Conservation (phyloP, 2,888 invertebrate species). For the Cerceris rybyensis region DNA sequence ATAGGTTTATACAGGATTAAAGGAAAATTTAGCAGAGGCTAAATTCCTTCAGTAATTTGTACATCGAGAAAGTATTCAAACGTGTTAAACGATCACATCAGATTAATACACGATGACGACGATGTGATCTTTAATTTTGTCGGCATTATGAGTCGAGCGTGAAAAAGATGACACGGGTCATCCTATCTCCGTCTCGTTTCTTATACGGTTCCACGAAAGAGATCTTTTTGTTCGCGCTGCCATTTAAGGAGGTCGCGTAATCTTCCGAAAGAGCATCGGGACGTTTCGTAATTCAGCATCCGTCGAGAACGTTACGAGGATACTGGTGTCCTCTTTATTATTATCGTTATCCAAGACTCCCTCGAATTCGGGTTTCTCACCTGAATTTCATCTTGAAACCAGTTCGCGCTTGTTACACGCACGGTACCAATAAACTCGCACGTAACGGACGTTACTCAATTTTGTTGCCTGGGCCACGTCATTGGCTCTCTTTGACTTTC, state of each 20-base stretch:
- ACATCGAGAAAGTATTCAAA: too few relatives aligned
- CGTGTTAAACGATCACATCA: too few relatives aligned
- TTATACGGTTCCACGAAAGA: constrained; percentile 1
- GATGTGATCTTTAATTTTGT: neutral
- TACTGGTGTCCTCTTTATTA: neutral
- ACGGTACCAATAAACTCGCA: neutral
- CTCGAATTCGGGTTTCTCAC: neutral
- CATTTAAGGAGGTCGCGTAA: constrained; percentile 40
- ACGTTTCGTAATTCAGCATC: constrained; percentile 26
- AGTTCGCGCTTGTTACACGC: neutral
- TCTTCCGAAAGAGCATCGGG: constrained; percentile 14
- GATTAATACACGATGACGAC: neutral
- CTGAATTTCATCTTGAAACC: constrained; percentile 6
- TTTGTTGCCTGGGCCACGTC: neutral
- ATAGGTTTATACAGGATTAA: too few relatives aligned
- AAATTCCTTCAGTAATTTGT: too few relatives aligned
- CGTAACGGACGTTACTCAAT: constrained; percentile 7
- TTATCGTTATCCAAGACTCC: constrained; percentile 1
- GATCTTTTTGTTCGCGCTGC: constrained; percentile 31
- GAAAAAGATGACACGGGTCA: too few relatives aligned
- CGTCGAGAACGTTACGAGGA: constrained; percentile 7
- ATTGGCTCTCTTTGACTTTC: too few relatives aligned
- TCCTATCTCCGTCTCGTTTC: constrained; percentile 1
- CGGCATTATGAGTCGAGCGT: neutral
- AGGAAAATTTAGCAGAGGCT: too few relatives aligned